A percentile compares a stretch with the other conserved stretches of the same genome.
These are phyloP conservation scores for Junonia oenone DNA, from an alignment of 2,888 invertebrate genomes.

Conservation along the genomic window DNA sequence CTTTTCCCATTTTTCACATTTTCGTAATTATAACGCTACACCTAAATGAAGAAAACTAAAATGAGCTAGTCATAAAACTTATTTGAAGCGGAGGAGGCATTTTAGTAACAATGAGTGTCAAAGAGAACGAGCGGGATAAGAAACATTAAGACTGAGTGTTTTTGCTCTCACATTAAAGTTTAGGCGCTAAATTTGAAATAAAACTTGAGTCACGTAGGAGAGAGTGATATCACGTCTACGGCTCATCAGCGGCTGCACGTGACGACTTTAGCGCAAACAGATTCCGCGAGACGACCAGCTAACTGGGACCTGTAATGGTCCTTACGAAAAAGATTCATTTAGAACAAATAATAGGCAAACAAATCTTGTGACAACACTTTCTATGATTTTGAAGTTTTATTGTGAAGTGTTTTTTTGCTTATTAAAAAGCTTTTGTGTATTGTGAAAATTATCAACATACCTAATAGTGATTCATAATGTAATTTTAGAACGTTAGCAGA, in stretches of 20 bases:
- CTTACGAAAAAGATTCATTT: background rate
- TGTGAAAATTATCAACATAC: no score
- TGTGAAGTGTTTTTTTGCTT: background rate
- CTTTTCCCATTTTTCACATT: conserved; percentile 69
- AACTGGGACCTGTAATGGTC: conserved; percentile 41
- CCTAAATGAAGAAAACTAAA: conserved; percentile 48
- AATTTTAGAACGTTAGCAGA: no score
- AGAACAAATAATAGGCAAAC: background rate
- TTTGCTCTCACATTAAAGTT: conserved; percentile 41
- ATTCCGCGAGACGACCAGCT: conserved; percentile 66
- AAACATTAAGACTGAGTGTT: conserved; percentile 31
- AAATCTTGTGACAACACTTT: background rate
- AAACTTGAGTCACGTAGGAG: conserved; percentile 71
- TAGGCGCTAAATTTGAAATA: conserved; percentile 53
- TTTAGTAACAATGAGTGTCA: conserved; percentile 9
- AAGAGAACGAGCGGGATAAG: conserved; percentile 17
- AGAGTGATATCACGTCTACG: conserved; percentile 78
- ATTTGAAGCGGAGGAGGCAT: background rate
- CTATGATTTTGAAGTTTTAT: background rate
- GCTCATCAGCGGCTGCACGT: conserved; percentile 77
- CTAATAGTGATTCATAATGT: no score
- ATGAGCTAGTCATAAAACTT: conserved; percentile 1
- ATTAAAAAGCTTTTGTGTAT: no score
- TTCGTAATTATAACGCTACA: conserved; percentile 50
- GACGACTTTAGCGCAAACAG: conserved; percentile 78